Base-by-base conservation (phyloP, 2,113 vertebrate genomes). In the Eudyptes chrysolophus region DNA sequence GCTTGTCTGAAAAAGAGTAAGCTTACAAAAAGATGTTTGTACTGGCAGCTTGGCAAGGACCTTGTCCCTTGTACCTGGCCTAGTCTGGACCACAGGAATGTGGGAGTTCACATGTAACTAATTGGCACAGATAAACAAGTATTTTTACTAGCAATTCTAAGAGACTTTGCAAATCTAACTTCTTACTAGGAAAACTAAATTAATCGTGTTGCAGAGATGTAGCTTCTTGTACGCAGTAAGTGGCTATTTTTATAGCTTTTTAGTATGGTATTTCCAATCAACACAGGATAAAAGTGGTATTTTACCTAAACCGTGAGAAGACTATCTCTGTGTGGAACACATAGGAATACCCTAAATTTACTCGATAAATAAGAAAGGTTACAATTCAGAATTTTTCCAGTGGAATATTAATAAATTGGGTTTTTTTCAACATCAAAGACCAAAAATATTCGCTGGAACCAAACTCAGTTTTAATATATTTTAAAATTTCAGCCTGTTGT, bases 31-130 rank as follows among this genome's bases (percentile, higher is more conserved):
- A 96, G 91, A 80, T 96, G 83, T 93, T 87, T 94, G 88, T 97
- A 85, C 89, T 94, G 92, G 94, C 91, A 98, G 89, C 55, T 54
- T 90, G 89, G 94, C 94, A 89, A 69, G 92, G 82, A 83, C 85
- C 80, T 87, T 86, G 92, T 94, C 70, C 96, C 90, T 84, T 97
- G 68, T 91, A 97, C 91, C 94, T 90, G 74, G 85, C 88, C 90
- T 84, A 76, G 94, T 96, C 93, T 92, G 92, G 90, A 96, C 95
- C 97, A 96, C 89, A 97, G 95, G 97, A 98, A 98, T 95, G 94
- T 75, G 84, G 90, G 76, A 97, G 87, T 92, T 96, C 92, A 96
- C 90, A 82, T 86, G 77, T 48, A 94, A 89, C 60, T 61, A 84
- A 96, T 7, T 96, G 95, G 89, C 87, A 95, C 69, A 94, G 86